phyloP scores from a whole-genome alignment of 2,888 invertebrate genomes.

The Phyto melanocephala region DNA sequence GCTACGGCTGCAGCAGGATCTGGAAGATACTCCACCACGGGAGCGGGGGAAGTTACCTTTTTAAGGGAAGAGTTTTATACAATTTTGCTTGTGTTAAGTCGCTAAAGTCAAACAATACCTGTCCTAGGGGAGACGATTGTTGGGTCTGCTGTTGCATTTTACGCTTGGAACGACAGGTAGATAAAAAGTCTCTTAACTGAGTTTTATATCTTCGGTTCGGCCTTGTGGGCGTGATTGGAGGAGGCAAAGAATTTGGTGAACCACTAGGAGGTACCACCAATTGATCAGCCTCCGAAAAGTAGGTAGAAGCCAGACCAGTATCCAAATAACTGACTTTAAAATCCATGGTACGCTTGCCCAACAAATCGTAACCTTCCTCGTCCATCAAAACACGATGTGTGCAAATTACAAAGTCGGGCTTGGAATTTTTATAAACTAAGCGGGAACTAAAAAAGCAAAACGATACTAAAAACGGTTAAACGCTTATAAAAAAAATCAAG shows the following conservation, averaged over 20 bases:
- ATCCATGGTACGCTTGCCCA: slow-evolving; percentile 99
- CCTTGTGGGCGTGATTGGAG: slow-evolving; percentile 86
- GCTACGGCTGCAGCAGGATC: slow-evolving; percentile 83
- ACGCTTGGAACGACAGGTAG: slow-evolving; percentile 92
- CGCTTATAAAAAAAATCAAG: not conserved
- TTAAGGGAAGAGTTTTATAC: not conserved
- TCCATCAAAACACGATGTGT: slow-evolving; percentile 99
- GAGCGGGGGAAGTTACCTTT: slow-evolving; percentile 75
- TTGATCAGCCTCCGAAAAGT: slow-evolving; percentile 92
- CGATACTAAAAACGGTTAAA: not conserved
- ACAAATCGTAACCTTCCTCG: slow-evolving; percentile 97
- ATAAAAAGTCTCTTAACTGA: slow-evolving; percentile 93
- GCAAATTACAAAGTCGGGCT: slow-evolving; percentile 99
- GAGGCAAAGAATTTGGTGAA: slow-evolving; percentile 80
- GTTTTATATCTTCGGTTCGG: slow-evolving; percentile 95
- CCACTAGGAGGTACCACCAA: slow-evolving; percentile 82
- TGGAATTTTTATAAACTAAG: slow-evolving; percentile 99
- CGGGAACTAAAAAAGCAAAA: slow-evolving; percentile 86
- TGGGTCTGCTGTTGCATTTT: slow-evolving; percentile 80
- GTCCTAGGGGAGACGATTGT: slow-evolving; percentile 77
- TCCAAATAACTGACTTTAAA: slow-evolving; percentile 98
- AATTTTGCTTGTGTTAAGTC: no score
- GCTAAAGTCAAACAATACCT: slow-evolving; percentile 71
- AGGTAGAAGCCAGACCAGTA: slow-evolving; percentile 93
- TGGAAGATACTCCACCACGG: slow-evolving; percentile 79